phyloP scores from a whole-genome alignment of 2,113 vertebrate species.

The Noctilio leporinus region DNA sequence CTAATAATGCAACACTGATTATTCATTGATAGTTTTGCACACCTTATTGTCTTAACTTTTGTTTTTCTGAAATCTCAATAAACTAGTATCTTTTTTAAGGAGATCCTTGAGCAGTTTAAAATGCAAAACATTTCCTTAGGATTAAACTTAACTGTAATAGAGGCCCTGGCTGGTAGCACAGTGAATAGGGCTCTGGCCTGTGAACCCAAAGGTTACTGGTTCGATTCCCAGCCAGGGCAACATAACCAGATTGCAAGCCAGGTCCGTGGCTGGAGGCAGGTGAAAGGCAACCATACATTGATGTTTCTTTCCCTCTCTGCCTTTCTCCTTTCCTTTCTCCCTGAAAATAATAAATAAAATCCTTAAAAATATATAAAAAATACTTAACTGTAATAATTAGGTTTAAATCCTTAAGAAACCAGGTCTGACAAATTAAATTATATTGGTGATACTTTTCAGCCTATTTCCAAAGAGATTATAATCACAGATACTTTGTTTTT shows the following conservation, averaged over 20 bases:
- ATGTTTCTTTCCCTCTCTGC: too few relatives aligned
- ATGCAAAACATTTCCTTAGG: background rate
- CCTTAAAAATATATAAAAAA: too few relatives aligned
- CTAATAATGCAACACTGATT: background rate
- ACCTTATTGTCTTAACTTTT: background rate
- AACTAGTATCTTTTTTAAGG: background rate
- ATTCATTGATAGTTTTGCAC: background rate
- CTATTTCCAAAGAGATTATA: background rate
- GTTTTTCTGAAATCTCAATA: slow-evolving; percentile 27
- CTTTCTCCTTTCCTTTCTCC: too few relatives aligned
- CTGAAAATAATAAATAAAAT: too few relatives aligned
- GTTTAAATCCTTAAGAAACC: background rate
- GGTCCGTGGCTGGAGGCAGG: too few relatives aligned
- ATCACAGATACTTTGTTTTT: background rate
- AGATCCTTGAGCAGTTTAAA: background rate
- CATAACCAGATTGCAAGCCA: too few relatives aligned
- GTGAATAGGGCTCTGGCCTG: too few relatives aligned
- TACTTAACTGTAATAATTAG: background rate
- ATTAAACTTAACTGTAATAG: slow-evolving; percentile 19
- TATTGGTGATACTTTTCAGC: background rate
- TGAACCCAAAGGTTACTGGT: too few relatives aligned
- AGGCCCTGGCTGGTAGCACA: too few relatives aligned
- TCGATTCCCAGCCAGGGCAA: too few relatives aligned
- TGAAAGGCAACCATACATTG: too few relatives aligned
- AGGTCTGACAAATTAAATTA: background rate